Conservation (phyloP, 2,888 invertebrate genomes). For the Atrina japonica region DNA sequence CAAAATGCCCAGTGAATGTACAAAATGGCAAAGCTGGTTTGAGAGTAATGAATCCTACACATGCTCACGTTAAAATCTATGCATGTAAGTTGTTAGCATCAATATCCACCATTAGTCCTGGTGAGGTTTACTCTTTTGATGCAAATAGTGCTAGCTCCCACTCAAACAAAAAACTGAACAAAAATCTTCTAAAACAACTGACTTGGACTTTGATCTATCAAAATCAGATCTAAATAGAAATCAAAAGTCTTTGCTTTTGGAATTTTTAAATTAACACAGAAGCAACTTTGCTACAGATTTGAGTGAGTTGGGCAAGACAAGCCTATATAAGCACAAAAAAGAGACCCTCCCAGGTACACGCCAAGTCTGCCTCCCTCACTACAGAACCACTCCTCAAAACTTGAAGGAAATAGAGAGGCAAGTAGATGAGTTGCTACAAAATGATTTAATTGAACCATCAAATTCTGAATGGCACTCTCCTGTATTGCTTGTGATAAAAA, state of each 20-base stretch:
- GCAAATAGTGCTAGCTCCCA: no score
- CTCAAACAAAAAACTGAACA: no score
- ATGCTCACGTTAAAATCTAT: conserved; percentile 6
- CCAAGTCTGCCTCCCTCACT: conserved; percentile 37
- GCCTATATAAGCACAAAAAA: conserved; percentile 33
- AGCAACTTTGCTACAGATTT: no score
- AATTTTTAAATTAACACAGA: conserved; percentile 21
- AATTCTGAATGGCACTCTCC: conserved; percentile 40
- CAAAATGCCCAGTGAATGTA: conserved; percentile 16
- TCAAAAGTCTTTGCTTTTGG: conserved; percentile 14
- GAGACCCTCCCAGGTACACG: conserved; percentile 23
- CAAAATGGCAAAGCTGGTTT: conserved; percentile 9
- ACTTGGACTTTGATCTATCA: conserved; percentile 18
- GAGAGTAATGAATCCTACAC: conserved; percentile 7
- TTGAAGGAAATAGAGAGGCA: conserved; percentile 20
- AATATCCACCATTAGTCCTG: neutral
- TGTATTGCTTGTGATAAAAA: no score
- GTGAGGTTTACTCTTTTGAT: neutral
- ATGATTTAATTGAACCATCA: conserved; percentile 39
- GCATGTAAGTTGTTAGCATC: neutral
- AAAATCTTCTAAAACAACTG: no score
- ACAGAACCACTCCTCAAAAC: conserved; percentile 14
- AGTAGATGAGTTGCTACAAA: conserved; percentile 33
- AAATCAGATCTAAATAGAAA: conserved; percentile 6
- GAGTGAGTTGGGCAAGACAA: conserved; percentile 31